Conservation (phyloP, 2,113 vertebrate species). For the Prinia subflava region DNA sequence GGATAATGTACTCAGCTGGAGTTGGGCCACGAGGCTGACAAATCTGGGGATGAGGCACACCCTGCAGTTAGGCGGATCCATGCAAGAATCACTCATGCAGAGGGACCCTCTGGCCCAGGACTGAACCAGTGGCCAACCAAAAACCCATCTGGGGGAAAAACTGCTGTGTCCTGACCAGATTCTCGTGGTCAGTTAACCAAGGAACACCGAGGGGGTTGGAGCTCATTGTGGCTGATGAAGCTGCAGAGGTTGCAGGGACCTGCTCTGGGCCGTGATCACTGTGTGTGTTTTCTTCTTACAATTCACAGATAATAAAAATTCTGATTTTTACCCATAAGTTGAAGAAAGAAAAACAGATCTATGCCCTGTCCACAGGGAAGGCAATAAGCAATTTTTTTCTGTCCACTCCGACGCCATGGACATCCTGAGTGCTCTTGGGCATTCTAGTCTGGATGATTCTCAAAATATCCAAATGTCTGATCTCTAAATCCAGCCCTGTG, state of each 20-base stretch:
- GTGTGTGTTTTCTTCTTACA: background rate
- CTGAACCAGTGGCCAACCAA: background rate
- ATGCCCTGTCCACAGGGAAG: background rate
- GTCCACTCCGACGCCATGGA: background rate
- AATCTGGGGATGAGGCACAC: background rate
- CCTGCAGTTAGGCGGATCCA: background rate
- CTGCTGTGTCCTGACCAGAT: background rate
- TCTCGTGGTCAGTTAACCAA: background rate
- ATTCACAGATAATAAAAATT: background rate
- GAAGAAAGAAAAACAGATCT: background rate
- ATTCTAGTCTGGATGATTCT: background rate
- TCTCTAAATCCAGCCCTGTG: background rate
- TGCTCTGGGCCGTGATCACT: background rate
- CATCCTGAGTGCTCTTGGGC: accelerated
- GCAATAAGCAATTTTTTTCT: background rate
- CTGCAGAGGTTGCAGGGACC: background rate
- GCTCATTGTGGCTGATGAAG: background rate
- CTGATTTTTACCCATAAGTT: background rate
- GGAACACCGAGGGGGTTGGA: accelerated
- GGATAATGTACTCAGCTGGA: background rate
- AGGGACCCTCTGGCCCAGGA: background rate
- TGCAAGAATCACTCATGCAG: background rate
- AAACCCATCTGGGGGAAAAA: background rate
- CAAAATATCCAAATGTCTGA: background rate
- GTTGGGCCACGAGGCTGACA: background rate